These are phyloP conservation scores for Perodicticus potto DNA, from an alignment of 2,797 vertebrate genomes.

Conservation along the genomic window DNA sequence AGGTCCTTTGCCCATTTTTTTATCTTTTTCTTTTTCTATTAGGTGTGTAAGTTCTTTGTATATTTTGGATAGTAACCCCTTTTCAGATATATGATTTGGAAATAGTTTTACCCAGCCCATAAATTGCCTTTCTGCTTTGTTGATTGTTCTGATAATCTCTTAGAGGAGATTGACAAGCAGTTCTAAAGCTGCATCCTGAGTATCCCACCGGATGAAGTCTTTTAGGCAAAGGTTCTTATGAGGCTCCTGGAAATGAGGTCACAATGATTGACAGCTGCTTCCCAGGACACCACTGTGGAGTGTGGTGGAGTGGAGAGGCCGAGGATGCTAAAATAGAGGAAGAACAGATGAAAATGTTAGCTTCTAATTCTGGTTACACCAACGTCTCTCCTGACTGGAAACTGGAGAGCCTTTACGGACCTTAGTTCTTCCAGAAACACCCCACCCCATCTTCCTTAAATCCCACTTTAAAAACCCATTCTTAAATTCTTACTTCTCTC, in stretches of 20 bases:
- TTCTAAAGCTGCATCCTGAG: neutral
- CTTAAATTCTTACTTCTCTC: slow-evolving; percentile 45
- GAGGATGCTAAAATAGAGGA: neutral
- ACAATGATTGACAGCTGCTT: neutral
- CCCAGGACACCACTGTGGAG: neutral
- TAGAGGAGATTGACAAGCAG: neutral
- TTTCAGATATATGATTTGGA: neutral
- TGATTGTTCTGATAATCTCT: neutral
- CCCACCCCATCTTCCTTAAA: neutral
- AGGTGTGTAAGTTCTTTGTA: neutral
- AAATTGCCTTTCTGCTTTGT: neutral
- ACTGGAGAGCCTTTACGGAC: neutral
- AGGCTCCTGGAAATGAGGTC: neutral
- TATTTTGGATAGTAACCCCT: neutral
- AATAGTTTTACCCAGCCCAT: neutral
- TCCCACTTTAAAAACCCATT: slow-evolving; percentile 31
- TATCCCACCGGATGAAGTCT: neutral
- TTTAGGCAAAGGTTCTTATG: neutral
- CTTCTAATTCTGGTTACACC: neutral
- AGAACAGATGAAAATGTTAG: neutral
- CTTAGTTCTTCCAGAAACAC: slow-evolving; percentile 22
- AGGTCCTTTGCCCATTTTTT: neutral
- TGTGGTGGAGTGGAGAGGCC: neutral
- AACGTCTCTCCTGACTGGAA: neutral
- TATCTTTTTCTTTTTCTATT: neutral